A percentile compares a stretch with the other conserved stretches of the same genome.
These are phyloP conservation scores for Panulirus ornatus DNA, from an alignment of 1,140 invertebrate species.

Conservation along the genomic window DNA sequence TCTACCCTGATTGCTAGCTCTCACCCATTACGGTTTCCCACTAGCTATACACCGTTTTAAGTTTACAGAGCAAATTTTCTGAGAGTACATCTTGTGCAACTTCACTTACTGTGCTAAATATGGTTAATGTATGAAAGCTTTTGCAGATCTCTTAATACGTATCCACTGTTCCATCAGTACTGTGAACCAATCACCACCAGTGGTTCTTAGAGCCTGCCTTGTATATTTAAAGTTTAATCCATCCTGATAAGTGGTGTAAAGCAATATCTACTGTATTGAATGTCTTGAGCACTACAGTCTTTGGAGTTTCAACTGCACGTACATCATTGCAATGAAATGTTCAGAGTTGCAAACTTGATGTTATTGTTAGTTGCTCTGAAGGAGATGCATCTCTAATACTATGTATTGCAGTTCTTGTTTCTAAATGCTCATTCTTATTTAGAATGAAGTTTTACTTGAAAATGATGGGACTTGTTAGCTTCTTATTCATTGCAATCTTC, in stretches of 20 bases:
- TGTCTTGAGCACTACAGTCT: too few relatives aligned
- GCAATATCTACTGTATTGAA: too few relatives aligned
- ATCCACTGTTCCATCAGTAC: neutral
- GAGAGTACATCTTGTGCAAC: neutral
- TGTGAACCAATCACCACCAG: neutral
- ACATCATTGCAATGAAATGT: neutral
- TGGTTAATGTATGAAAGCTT: neutral
- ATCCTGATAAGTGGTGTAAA: too few relatives aligned
- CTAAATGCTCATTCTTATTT: conserved; percentile 8
- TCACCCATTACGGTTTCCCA: conserved; percentile 58
- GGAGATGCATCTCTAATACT: neutral
- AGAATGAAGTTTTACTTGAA: neutral
- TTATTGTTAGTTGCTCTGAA: neutral
- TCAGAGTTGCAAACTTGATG: neutral
- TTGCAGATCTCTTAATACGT: neutral
- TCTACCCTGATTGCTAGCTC: conserved; percentile 53
- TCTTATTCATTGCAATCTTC: neutral
- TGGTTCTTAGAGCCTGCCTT: neutral
- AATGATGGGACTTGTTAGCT: neutral
- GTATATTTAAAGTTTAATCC: neutral
- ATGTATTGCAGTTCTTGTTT: neutral
- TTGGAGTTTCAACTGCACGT: neutral
- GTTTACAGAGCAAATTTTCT: neutral
- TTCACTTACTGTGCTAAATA: neutral
- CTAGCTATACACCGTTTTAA: conserved; percentile 57